These are phyloP conservation scores for Glomeris maerens DNA, from an alignment of 1,140 invertebrate genomes.

Conservation along the genomic window DNA sequence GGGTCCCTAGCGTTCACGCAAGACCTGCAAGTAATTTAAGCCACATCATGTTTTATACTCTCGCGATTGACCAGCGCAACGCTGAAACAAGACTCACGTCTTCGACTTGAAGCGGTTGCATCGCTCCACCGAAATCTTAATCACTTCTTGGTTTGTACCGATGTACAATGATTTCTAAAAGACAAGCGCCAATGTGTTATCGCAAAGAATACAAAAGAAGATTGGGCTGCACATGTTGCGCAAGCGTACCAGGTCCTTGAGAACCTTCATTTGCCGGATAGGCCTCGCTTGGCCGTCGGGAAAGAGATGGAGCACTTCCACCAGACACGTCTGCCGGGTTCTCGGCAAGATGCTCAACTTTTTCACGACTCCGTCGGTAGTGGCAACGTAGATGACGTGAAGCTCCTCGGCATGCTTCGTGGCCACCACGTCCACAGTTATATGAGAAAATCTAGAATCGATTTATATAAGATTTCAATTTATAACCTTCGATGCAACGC, in stretches of 20 bases:
- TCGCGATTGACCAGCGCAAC: neutral
- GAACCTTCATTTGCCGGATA: constrained; percentile 55
- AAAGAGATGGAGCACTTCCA: constrained; percentile 67
- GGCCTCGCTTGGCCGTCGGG: constrained; percentile 33
- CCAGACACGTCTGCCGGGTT: constrained; percentile 55
- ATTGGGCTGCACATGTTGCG: neutral
- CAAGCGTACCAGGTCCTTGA: constrained; percentile 53
- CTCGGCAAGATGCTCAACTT: constrained; percentile 61
- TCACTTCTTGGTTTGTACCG: constrained; percentile 51
- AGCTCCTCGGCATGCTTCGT: constrained; percentile 22
- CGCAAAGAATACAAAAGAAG: constrained; percentile 19
- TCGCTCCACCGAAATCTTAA: constrained; percentile 56
- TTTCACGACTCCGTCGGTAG: constrained; percentile 53
- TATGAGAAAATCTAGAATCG: constrained; percentile 29
- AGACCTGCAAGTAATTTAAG: constrained; percentile 29
- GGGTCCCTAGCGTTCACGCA: constrained; percentile 79
- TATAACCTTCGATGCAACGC: neutral
- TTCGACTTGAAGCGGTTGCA: constrained; percentile 55
- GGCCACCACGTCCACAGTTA: constrained; percentile 32
- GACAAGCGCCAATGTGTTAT: constrained; percentile 11
- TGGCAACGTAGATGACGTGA: constrained; percentile 64
- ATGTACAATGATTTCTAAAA: constrained; percentile 62
- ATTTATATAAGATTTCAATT: neutral
- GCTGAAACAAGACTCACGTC: constrained; percentile 16
- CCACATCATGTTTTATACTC: neutral